Conservation (phyloP, 1,140 invertebrate genomes). For the Diploscapter pachys region DNA sequence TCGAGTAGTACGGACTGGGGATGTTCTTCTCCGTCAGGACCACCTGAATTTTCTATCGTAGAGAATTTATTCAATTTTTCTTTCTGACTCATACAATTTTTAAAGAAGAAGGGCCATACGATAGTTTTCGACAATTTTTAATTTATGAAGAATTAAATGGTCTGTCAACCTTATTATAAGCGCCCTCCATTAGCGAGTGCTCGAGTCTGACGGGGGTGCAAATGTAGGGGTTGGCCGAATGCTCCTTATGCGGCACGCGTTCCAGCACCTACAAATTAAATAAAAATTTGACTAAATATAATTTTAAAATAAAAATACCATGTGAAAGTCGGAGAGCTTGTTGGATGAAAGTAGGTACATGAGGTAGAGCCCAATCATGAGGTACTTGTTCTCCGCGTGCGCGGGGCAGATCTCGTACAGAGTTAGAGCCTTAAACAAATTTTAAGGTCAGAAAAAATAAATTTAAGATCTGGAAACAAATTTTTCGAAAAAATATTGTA, state of each 20-base stretch:
- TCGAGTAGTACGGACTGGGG: conserved; percentile 89
- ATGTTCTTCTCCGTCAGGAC: conserved; percentile 80
- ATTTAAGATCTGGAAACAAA: no score
- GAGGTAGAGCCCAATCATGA: conserved; percentile 88
- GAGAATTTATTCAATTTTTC: not conserved
- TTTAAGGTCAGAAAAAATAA: not conserved
- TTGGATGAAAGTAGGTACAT: conserved; percentile 85
- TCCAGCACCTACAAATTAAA: conserved; percentile 73
- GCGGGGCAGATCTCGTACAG: conserved; percentile 38
- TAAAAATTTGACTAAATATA: not conserved
- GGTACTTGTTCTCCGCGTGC: conserved; percentile 83
- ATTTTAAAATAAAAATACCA: conserved; percentile 61
- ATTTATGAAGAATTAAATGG: not conserved
- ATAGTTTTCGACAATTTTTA: no score
- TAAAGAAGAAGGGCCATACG: no score
- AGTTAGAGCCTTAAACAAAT: conserved; percentile 19
- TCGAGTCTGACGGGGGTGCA: conserved; percentile 89
- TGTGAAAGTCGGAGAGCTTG: conserved; percentile 95
- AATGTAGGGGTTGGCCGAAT: conserved; percentile 84
- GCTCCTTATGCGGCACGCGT: conserved; percentile 82
- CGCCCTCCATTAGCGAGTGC: conserved; percentile 98
- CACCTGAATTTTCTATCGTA: conserved; percentile 47
- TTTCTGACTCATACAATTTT: no score
- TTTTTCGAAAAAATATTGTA: conserved; percentile 14
- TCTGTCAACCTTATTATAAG: conserved; percentile 81